Evolutionary conservation across 2,888 invertebrate species (phyloP).

Genomic region (Phragmatobia fuliginosa): DNA sequence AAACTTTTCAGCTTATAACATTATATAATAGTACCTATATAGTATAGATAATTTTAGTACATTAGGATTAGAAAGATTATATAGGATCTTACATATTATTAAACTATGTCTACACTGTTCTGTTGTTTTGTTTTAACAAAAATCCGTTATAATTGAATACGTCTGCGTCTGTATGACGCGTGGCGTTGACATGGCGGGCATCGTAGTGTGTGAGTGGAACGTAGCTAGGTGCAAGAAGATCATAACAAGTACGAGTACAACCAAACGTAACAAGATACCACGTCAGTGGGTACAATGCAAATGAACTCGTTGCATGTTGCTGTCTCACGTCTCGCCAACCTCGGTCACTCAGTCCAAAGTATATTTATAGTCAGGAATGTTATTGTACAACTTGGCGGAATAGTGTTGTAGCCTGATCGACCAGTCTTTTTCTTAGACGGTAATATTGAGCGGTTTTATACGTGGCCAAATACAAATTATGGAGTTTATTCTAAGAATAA

Average conservation of each 20-base stretch:
- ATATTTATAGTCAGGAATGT: slow-evolving; percentile 80
- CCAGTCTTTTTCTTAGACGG: not conserved
- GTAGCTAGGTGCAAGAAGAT: slow-evolving; percentile 21
- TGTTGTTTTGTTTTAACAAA: not conserved
- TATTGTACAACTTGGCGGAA: slow-evolving; percentile 71
- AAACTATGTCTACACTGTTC: not conserved
- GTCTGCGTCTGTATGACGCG: not conserved
- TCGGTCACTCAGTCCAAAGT: slow-evolving; percentile 63
- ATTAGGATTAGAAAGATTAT: no score
- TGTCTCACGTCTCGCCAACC: slow-evolving; percentile 54
- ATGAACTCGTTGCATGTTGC: slow-evolving; percentile 70
- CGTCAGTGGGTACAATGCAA: slow-evolving; percentile 71
- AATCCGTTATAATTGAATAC: not conserved
- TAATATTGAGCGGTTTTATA: not conserved
- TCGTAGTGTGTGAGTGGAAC: slow-evolving; percentile 11
- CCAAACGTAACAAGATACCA: slow-evolving; percentile 36
- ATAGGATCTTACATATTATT: no score
- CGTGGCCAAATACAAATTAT: not conserved
- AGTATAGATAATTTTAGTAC: no score
- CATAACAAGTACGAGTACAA: slow-evolving; percentile 20
- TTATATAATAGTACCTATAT: no score
- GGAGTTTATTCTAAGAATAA: not conserved
- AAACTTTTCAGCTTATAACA: no score
- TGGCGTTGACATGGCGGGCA: slow-evolving; percentile 7
- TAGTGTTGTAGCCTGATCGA: slow-evolving; percentile 50